Evolutionary conservation across 2,888 invertebrate species (phyloP), one percentile per base, ranked within the genome.

Genomic region (Hirtodrosophila cameraria): DNA sequence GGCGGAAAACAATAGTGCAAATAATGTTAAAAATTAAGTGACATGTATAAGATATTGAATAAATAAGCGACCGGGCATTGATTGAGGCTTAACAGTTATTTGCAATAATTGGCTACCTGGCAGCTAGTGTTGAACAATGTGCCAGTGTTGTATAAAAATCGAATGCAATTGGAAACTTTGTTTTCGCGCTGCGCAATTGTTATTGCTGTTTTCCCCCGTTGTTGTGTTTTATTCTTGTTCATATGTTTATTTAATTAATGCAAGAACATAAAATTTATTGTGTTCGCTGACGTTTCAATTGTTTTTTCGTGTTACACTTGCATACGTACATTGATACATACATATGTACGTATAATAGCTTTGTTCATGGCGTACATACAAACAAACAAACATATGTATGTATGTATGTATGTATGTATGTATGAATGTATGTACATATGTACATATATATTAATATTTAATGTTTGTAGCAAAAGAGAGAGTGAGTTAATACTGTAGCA

Each of bases 101-200:
- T 39, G 41, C 67, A 58, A 62, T 67, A 43, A 70, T 48, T 67
- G 53, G 39, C 39, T 62, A 39, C 71, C 58, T 66, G 70, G 62
- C 71, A 55, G 16, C 54, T 42, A 71, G 67, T 71, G 71, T 67
- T 64, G 15, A 38, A 23, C 39, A 69, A n/a, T n/a, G n/a, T n/a
- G n/a, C n/a, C n/a, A n/a, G n/a, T n/a, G n/a, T n/a, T n/a, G n/a
- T n/a, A n/a, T n/a, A n/a, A n/a, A n/a, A n/a, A n/a, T n/a, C n/a
- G n/a, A n/a, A 39, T 54, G 33, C 50, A 46, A 64, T 63, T 65
- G 53, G 53, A 65, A 75, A 69, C 52, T 63, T 63, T 59, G 49
- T 62, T 74, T 67, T 57, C 49, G 72, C 72, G 65, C 69, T 73
- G 72, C 72, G 72, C 53, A 73, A 61, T 73, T 72, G 49, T 7